Evolutionary conservation across 1,140 invertebrate genomes (phyloP).

Genomic region (Dendrolimus punctatus): DNA sequence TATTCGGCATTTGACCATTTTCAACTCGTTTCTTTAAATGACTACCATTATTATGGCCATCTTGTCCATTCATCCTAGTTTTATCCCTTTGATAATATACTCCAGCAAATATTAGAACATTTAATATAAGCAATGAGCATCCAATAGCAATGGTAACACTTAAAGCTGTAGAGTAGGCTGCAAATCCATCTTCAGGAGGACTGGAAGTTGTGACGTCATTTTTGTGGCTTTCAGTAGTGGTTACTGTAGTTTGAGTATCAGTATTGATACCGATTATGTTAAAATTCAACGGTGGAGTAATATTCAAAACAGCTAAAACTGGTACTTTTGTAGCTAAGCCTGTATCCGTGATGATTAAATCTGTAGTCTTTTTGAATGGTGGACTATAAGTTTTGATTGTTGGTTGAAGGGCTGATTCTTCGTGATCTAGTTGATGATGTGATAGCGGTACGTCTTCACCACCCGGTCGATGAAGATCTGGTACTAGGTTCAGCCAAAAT

Average conservation of each 20-base stretch:
- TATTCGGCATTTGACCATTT: constrained; percentile 88
- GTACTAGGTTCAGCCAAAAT: constrained; percentile 96
- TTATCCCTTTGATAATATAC: constrained; percentile 95
- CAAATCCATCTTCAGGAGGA: constrained; percentile 85
- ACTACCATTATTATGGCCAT: constrained; percentile 62
- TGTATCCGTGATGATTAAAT: constrained; percentile 63
- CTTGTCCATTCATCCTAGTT: constrained; percentile 77
- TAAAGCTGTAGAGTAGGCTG: constrained; percentile 89
- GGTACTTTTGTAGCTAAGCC: constrained; percentile 57
- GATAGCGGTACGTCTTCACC: constrained; percentile 87
- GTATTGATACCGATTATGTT: constrained; percentile 51
- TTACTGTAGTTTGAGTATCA: constrained; percentile 36
- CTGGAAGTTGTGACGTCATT: constrained; percentile 64
- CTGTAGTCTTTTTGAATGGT: constrained; percentile 70
- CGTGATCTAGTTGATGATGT: constrained; percentile 89
- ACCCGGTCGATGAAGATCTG: constrained; percentile 93
- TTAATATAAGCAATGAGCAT: constrained; percentile 90
- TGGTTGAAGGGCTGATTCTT: constrained; percentile 70
- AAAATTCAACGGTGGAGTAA: constrained; percentile 57
- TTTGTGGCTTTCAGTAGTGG: constrained; percentile 53
- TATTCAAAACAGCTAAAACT: constrained; percentile 53
- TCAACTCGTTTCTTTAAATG: constrained; percentile 83
- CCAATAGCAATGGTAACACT: constrained; percentile 96
- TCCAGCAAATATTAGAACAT: constrained; percentile 93
- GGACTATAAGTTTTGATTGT: constrained; percentile 71